Evolutionary conservation across 1,140 invertebrate species (phyloP).

Genomic region (Pachyrhynchus sulphureomaculatus): DNA sequence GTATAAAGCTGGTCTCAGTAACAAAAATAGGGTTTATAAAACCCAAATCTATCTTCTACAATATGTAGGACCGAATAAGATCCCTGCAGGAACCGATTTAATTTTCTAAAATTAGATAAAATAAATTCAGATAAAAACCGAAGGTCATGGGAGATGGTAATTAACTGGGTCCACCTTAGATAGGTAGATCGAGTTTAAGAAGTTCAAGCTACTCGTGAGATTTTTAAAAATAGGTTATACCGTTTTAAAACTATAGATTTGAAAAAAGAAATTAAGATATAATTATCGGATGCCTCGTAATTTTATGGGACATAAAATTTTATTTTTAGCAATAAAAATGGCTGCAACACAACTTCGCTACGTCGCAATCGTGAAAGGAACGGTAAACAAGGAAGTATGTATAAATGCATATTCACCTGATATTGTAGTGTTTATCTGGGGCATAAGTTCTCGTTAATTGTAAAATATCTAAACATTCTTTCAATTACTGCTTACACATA

Average conservation of each 20-base stretch:
- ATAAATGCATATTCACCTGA: not conserved
- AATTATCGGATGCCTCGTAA: not conserved
- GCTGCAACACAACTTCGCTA: not conserved
- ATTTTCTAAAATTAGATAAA: slow-evolving; percentile 3
- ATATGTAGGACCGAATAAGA: slow-evolving; percentile 42
- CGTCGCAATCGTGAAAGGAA: not conserved
- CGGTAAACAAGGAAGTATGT: slow-evolving; percentile 4
- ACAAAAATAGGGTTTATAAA: slow-evolving; percentile 48
- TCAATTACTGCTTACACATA: not conserved
- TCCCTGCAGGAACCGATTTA: slow-evolving; percentile 18
- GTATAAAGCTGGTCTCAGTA: slow-evolving; percentile 32
- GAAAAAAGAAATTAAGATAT: not conserved
- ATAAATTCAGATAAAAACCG: not conserved
- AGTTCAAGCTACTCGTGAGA: not conserved
- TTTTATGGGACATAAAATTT: not conserved
- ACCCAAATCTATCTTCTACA: slow-evolving; percentile 46
- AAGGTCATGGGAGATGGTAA: not conserved
- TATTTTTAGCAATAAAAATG: slow-evolving; percentile 1
- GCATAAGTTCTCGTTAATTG: not conserved
- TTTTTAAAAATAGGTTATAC: not conserved
- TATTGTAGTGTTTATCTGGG: not conserved
- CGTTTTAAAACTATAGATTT: not conserved
- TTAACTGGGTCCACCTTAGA: not conserved
- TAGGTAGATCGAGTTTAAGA: not conserved
- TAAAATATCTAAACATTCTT: not conserved